Evolutionary conservation across 2,113 vertebrate genomes (phyloP).

Genomic region (Syngnathus typhle): DNA sequence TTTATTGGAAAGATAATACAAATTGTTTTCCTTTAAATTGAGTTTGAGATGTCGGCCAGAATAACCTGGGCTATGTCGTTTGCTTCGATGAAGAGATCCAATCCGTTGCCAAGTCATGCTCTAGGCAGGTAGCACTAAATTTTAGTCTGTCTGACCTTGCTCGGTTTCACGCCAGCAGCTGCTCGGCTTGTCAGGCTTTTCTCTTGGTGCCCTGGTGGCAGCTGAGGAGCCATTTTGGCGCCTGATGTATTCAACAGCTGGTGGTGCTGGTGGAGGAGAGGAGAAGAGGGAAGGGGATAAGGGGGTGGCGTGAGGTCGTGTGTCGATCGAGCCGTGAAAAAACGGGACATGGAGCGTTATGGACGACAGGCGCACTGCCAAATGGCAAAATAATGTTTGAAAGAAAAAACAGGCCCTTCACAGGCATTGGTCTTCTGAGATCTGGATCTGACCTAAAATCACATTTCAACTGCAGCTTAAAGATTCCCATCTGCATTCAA

Average conservation of each 20-base stretch:
- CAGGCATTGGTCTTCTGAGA: conserved; percentile 8
- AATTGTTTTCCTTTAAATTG: not conserved
- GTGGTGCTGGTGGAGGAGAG: conserved; percentile 40
- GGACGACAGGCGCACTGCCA: conserved; percentile 45
- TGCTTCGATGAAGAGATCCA: not conserved
- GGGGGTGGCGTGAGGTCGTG: conserved; percentile 11
- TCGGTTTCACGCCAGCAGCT: conserved; percentile 44
- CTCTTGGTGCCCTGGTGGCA: conserved; percentile 44
- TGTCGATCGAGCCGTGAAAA: conserved; percentile 39
- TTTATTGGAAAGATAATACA: not conserved
- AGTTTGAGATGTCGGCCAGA: not conserved
- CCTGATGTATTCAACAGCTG: conserved; percentile 65
- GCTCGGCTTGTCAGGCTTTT: conserved; percentile 38
- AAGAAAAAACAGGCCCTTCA: conserved; percentile 12
- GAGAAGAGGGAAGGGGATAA: not conserved
- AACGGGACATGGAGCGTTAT: conserved; percentile 46
- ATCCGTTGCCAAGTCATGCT: not conserved
- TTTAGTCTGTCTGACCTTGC: conserved; percentile 45
- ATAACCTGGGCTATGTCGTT: not conserved
- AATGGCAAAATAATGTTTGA: conserved; percentile 41
- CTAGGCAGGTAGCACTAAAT: conserved; percentile 29
- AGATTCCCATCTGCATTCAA: conserved; percentile 32
- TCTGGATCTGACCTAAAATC: conserved; percentile 27
- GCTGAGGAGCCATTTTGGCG: conserved; percentile 65
- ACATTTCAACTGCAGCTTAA: conserved; percentile 22